Base-by-base conservation (phyloP, 2,113 vertebrate species). In the Nymphicus hollandicus region DNA sequence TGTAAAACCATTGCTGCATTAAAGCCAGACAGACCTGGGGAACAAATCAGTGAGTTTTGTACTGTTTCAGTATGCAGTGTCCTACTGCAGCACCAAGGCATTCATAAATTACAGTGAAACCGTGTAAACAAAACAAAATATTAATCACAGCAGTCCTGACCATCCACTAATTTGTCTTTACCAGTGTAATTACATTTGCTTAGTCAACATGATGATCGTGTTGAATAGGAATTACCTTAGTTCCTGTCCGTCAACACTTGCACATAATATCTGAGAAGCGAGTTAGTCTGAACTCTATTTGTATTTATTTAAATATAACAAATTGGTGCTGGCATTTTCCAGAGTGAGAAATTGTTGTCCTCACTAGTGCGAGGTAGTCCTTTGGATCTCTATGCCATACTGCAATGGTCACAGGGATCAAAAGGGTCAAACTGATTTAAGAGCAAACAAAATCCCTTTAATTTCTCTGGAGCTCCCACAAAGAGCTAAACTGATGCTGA, bases 91-190 rank as follows among this genome's bases (percentile, higher is more conserved):
- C 50, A 87, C 10, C 13, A 2, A 37, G 12, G 39, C 33, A 41
- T 46, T 65, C 5, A 2, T 52, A 64, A 89, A 52, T 44, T 58
- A 63, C 41, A 69, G 17, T 14, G 53, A 81, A 81, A 61, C 35
- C 58, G 69, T 13, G 49, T 28, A 77, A 92, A 88, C 46, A 88
- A 71, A 87, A 78, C 49, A 10, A 86, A 88, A 53, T 81, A 77
- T 78, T 93, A 31, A 94, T 64, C 50, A 80, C 55, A 47, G 43
- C 44, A 88, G 27, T 39, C 18, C 41, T 50, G 53, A 53, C 49
- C 58, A 64, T 24, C 53, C 83, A 31, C 43, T 65, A 78, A 73
- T 37, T 73, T 52, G 12, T 47, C 69, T 88, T 83, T 78, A 65
- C 44, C 41, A 28, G 4, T 12, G 6, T 73, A 91, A 95, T 61